phyloP scores from a whole-genome alignment of 53 echinoderm and acorn worm species.

The Patiria pectinifera region DNA sequence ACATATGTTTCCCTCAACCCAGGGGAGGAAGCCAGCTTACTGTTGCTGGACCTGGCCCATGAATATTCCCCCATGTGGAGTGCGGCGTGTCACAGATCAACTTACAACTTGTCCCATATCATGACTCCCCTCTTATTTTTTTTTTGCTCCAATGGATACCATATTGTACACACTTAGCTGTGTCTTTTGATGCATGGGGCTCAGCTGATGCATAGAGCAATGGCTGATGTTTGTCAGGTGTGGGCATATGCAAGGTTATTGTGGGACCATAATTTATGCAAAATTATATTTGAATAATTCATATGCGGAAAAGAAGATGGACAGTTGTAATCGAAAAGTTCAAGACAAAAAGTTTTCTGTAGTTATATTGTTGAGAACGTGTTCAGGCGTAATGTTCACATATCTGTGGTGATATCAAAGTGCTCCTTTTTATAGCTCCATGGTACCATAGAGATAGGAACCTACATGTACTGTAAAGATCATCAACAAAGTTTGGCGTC shows the following conservation, averaged over 20 bases:
- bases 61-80: not conserved
- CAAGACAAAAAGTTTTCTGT: not conserved
- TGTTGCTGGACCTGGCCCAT: not conserved
- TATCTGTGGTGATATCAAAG: too few species aligned
- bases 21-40: not conserved
- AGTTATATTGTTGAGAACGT: too few species aligned
- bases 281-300: not conserved
- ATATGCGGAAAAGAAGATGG: too few species aligned
- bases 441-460: too few species aligned
- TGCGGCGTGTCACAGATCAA: not conserved
- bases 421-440: too few species aligned
- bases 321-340: too few species aligned
- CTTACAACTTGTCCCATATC: not conserved
- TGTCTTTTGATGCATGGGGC: not conserved
- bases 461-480: too few species aligned
- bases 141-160: not conserved
- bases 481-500: too few species aligned
- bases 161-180: not conserved
- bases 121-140: not conserved
- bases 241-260: not conserved
- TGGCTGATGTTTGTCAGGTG: not conserved
- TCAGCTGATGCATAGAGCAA: too few species aligned
- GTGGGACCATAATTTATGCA: not conserved
- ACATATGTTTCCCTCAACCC: constrained; percentile 26
- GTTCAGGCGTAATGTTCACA: too few species aligned